Evolutionary conservation across 2,113 vertebrate species (phyloP).

Genomic region (Semnornis frantzii): DNA sequence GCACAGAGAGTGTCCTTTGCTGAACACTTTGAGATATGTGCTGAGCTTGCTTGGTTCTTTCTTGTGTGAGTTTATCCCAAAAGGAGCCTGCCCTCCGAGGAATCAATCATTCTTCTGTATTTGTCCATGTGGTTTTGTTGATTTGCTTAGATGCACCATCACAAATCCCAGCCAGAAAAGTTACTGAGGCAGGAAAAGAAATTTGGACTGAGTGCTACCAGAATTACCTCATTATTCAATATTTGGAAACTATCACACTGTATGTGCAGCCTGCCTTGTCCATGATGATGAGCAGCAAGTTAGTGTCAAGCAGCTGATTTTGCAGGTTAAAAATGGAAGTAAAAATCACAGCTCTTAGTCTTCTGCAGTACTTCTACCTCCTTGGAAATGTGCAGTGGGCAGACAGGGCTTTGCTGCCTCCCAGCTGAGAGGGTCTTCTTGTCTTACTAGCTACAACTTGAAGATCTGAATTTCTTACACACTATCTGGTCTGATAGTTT

Average conservation of each 20-base stretch:
- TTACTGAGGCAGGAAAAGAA: neutral
- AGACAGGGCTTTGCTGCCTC: neutral
- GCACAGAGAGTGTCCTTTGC: neutral
- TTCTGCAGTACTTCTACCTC: neutral
- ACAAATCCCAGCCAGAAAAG: neutral
- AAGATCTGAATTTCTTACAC: neutral
- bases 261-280: neutral
- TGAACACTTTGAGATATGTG: neutral
- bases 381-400: neutral
- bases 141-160: neutral
- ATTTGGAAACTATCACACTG: neutral
- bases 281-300: neutral
- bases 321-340: neutral
- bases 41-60: neutral
- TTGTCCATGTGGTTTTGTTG: neutral
- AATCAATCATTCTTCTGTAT: constrained; percentile 24
- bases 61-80: neutral
- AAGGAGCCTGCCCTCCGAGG: neutral
- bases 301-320: neutral
- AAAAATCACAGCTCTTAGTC: neutral
- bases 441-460: neutral
- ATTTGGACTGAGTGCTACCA: neutral
- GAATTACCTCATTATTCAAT: neutral
- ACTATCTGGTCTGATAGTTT: neutral
- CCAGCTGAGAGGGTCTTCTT: neutral